Evolutionary conservation across 1,140 invertebrate genomes (phyloP), one percentile per base, ranked within the genome.

Genomic region (Neodiprion fabricii): DNA sequence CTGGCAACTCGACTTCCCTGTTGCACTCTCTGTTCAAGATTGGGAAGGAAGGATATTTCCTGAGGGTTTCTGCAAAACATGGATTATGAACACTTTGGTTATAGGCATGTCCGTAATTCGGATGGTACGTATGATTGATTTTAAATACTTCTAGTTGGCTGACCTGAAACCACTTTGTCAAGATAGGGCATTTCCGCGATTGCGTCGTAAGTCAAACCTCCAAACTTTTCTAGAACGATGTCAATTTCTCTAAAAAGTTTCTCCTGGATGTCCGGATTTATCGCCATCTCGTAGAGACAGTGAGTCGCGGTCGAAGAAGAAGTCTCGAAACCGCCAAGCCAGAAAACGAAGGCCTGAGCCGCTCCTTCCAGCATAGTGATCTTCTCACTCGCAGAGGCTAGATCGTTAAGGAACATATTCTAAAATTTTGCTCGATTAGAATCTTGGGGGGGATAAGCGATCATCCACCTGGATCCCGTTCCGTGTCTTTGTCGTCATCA

Each of bases 41-140:
- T 0, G 89, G 84, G 14, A 89, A 85, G 1, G 91, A 86, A 0
- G 91, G 89, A 78, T 91, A 90, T 76, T 89, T 86, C 2, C 92
- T 84, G 47, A 93, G 79, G 7, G 91, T 92, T 84, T 91, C 85
- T 86, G 74, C 12, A 81, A 80, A 72, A 12, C 7, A 67, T 67
- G 73, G 28, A 40, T 40, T 5, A 40, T 40, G 28, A 5, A 40
- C 28, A 40, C 2, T 14, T 5, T 12, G n/a, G 53, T 61, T 3
- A 3, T 40, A 40, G 53, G 53, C 11, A 9, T 9, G 53, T 14
- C n/a, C 11, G n/a, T 61, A 17, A 61, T 14, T 61, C 53, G 8
- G 4, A 61, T 17, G 53, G 53, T 9, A 40, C 9, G 3, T 0
- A 14, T 17, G 4, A 14, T 14, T 14, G 7, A 10, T 4, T n/a